These are phyloP conservation scores for Allygus modestus DNA, from an alignment of 2,888 invertebrate genomes.

Conservation along the genomic window DNA sequence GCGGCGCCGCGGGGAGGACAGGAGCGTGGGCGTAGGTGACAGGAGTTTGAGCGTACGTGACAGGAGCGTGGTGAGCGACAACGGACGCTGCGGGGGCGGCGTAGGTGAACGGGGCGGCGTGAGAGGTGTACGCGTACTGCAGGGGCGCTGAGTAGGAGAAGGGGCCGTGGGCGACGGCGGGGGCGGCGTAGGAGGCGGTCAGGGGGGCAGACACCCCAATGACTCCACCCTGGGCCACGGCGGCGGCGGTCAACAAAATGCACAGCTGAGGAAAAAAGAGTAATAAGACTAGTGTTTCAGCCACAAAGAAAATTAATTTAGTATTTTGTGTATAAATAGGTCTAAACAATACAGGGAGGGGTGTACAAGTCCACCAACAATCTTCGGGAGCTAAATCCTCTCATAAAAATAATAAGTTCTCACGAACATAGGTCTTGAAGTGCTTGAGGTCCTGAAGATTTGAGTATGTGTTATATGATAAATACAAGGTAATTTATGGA, in stretches of 20 bases:
- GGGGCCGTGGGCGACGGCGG: neutral
- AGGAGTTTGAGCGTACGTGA: neutral
- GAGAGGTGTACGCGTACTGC: neutral
- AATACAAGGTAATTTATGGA: no score
- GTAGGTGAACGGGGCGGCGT: slow-evolving; percentile 40
- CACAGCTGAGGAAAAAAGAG: slow-evolving; percentile 2
- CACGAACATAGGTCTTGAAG: no score
- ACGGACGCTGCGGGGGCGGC: slow-evolving; percentile 11
- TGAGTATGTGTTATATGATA: no score
- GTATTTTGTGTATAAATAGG: no score
- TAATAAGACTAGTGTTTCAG: no score
- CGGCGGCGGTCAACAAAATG: slow-evolving; percentile 10
- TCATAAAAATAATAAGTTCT: no score
- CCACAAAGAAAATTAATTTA: no score
- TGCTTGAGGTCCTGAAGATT: no score
- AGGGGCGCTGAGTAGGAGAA: neutral
- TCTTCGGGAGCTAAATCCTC: no score
- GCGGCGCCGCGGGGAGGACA: slow-evolving; percentile 33
- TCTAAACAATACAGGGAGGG: no score
- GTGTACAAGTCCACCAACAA: no score
- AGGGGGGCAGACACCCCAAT: neutral
- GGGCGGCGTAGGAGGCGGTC: slow-evolving; percentile 8
- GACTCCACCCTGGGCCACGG: neutral
- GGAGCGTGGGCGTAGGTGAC: slow-evolving; percentile 49
- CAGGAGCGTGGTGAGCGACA: slow-evolving; percentile 42